A percentile compares a stretch with the other conserved stretches of the same genome.
phyloP scores from a whole-genome alignment of 2,113 vertebrate species.

The Thalassoma bifasciatum region DNA sequence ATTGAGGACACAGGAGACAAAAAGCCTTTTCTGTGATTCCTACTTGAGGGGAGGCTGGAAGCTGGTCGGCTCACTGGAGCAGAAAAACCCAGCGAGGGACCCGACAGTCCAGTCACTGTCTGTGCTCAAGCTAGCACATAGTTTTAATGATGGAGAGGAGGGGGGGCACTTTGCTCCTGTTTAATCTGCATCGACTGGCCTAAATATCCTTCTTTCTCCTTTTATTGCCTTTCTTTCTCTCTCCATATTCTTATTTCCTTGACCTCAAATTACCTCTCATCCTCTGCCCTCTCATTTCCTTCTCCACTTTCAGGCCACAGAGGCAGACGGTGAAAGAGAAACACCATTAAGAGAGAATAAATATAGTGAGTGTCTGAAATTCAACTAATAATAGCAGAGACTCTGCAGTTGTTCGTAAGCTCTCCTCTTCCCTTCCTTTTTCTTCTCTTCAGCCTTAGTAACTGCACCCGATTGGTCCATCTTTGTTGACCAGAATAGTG shows the following conservation, averaged over 20 bases:
- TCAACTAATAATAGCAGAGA: conserved; percentile 26
- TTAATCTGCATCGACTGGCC: conserved; percentile 37
- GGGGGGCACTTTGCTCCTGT: conserved; percentile 26
- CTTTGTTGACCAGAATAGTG: background rate
- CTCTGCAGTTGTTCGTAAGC: conserved; percentile 7
- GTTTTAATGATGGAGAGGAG: conserved; percentile 66
- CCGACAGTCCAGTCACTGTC: conserved; percentile 63
- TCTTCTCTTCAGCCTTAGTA: conserved; percentile 34
- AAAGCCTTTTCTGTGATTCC: conserved; percentile 55
- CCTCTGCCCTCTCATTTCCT: conserved; percentile 28
- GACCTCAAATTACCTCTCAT: conserved; percentile 52
- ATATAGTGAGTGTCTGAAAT: conserved; percentile 7
- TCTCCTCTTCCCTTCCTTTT: background rate
- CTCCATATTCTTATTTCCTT: conserved; percentile 20
- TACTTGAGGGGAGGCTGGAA: conserved; percentile 59
- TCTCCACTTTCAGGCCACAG: conserved; percentile 4
- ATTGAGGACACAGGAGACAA: conserved; percentile 59
- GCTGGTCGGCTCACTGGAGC: conserved; percentile 65
- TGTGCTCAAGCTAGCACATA: conserved; percentile 59
- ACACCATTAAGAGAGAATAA: conserved; percentile 31
- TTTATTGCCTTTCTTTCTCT: conserved; percentile 18
- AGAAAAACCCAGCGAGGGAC: conserved; percentile 46
- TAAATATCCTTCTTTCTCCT: conserved; percentile 26
- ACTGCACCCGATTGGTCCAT: conserved; percentile 34
- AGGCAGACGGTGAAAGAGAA: background rate